Conservation (phyloP, 2,797 vertebrate genomes). For the Etheostoma perlongum region DNA sequence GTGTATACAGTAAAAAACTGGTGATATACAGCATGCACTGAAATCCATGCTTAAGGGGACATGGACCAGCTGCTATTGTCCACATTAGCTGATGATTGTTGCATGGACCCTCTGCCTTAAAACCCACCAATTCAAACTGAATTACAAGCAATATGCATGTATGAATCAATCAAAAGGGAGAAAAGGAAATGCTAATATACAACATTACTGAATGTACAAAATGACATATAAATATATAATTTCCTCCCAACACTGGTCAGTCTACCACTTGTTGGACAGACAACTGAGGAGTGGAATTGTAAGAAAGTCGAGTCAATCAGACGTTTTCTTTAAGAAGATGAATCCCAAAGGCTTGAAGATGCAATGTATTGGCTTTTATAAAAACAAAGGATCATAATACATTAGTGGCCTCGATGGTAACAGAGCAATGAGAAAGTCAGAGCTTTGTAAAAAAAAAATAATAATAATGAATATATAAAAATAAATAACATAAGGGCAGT, state of each 20-base stretch:
- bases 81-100: slow-evolving; percentile 65
- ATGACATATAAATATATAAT: slow-evolving; percentile 17
- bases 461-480: background rate
- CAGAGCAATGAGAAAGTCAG: background rate
- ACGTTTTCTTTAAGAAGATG: slow-evolving; percentile 27
- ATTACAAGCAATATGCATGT: slow-evolving; percentile 45
- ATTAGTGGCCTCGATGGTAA: slow-evolving; percentile 27
- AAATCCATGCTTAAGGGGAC: slow-evolving; percentile 40
- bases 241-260: slow-evolving; percentile 29
- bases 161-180: slow-evolving; percentile 22
- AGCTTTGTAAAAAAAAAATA: background rate
- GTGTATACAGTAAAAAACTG: slow-evolving; percentile 24
- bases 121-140: slow-evolving; percentile 48
- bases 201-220: slow-evolving; percentile 68
- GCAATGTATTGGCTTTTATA: background rate
- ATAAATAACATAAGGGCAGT: background rate
- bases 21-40: slow-evolving; percentile 17
- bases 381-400: background rate
- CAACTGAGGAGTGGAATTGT: background rate
- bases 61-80: slow-evolving; percentile 37
- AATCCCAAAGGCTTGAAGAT: slow-evolving; percentile 11
- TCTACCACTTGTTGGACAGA: slow-evolving; percentile 39
- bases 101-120: slow-evolving; percentile 82
- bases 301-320: slow-evolving; percentile 26
- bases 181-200: slow-evolving; percentile 6